A percentile compares a stretch with the other conserved stretches of the same genome.
These are phyloP conservation scores for Lagopus leucura DNA, from an alignment of 2,113 vertebrate genomes.

Conservation along the genomic window DNA sequence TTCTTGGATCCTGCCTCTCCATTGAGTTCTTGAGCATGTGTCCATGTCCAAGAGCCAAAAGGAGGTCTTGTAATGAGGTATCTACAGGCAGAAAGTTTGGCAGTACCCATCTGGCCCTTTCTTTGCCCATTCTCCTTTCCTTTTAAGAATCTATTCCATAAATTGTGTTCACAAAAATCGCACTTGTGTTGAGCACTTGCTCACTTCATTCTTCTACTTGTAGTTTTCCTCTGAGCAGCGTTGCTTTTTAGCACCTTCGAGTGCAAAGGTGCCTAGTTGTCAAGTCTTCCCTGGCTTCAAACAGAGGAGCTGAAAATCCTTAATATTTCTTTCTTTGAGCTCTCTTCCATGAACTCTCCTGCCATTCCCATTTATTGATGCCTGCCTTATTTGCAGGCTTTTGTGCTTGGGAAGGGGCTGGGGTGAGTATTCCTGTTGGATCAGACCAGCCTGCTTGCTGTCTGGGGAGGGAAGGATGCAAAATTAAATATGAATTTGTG, in stretches of 20 bases:
- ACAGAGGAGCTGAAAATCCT: background rate
- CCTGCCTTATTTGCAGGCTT: background rate
- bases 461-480: background rate
- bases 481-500: background rate
- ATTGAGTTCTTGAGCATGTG: background rate
- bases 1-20: background rate
- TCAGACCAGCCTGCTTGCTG: background rate
- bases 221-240: background rate
- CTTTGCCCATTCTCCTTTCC: background rate
- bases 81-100: background rate
- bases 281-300: slow-evolving; percentile 35
- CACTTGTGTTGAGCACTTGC: background rate
- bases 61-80: background rate
- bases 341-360: background rate
- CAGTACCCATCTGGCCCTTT: background rate
- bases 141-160: background rate
- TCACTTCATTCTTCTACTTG: background rate
- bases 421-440: no score
- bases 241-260: background rate
- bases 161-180: background rate
- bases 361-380: fast-evolving
- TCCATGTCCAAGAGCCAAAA: background rate
- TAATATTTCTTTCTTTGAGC: background rate
- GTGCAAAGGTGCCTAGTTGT: background rate
- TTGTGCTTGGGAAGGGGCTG: background rate